phyloP scores from a whole-genome alignment of 2,888 invertebrate species.

The Acleris emargana region DNA sequence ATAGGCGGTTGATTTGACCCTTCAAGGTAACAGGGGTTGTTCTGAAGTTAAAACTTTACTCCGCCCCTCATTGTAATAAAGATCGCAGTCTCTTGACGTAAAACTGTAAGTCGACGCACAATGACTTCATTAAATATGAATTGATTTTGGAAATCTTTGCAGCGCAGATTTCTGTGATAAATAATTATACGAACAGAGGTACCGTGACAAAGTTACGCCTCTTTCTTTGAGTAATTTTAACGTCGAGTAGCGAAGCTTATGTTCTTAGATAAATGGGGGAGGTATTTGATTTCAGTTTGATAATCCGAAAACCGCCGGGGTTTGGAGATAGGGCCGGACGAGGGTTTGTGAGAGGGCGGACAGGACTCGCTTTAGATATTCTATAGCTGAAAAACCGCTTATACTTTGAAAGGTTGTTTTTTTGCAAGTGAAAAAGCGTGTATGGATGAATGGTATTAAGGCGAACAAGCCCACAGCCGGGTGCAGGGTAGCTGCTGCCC shows the following conservation, averaged over 20 bases:
- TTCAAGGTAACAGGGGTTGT: slow-evolving; percentile 17
- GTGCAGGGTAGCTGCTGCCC: slow-evolving; percentile 45
- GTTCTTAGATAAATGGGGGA: slow-evolving; percentile 46
- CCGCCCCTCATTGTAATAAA: slow-evolving; percentile 22
- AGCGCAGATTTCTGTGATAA: slow-evolving; percentile 19
- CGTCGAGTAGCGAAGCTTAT: slow-evolving; percentile 39
- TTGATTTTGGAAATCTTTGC: slow-evolving; percentile 23
- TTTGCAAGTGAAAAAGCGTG: not conserved
- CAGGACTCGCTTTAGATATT: slow-evolving; percentile 51
- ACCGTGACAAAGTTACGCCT: slow-evolving; percentile 28
- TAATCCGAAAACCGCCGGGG: slow-evolving; percentile 70
- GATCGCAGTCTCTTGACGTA: slow-evolving; percentile 13
- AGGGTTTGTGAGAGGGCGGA: slow-evolving; percentile 54
- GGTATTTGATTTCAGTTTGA: slow-evolving; percentile 63
- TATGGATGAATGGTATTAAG: slow-evolving; percentile 21
- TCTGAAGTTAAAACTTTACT: slow-evolving; percentile 27
- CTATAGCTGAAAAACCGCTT: slow-evolving; percentile 57
- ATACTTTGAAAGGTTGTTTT: slow-evolving; percentile 55
- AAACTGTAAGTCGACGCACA: slow-evolving; percentile 21
- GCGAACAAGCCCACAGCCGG: slow-evolving; percentile 14
- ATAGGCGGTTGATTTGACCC: slow-evolving; percentile 19
- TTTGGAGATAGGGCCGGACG: slow-evolving; percentile 69
- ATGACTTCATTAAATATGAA: slow-evolving; percentile 29
- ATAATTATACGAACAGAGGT: slow-evolving; percentile 30
- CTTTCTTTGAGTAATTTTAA: slow-evolving; percentile 36